Conservation (phyloP, 2,113 vertebrate species). For the Actenoides lindsayi region DNA sequence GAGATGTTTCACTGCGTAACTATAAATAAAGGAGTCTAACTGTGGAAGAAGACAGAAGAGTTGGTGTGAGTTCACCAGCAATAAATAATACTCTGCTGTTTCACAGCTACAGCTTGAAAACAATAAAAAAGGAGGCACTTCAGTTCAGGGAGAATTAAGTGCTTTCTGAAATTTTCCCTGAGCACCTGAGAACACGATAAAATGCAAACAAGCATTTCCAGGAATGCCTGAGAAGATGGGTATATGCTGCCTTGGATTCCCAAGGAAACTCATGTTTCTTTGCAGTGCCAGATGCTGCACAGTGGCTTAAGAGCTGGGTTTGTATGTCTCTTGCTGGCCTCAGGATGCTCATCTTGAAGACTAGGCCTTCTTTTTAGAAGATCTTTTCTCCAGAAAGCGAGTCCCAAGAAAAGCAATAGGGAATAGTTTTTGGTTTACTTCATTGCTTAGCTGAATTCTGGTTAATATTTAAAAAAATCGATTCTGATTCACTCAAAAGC, state of each 20-base stretch:
- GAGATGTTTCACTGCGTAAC: not conserved
- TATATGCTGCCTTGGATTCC: not conserved
- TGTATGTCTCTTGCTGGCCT: not conserved
- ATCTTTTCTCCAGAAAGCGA: not conserved
- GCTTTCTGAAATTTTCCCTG: not conserved
- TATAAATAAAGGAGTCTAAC: not conserved
- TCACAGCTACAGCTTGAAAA: not conserved
- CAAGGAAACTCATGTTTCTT: not conserved
- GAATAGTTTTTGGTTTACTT: not conserved
- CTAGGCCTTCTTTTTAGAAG: not conserved
- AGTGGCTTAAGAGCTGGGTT: not conserved
- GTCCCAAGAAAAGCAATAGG: not conserved
- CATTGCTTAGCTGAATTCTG: not conserved
- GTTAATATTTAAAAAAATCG: not conserved
- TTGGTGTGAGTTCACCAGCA: not conserved
- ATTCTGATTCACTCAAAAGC: not conserved
- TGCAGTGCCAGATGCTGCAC: fast-evolving
- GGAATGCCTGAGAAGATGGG: not conserved
- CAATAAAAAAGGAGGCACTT: not conserved
- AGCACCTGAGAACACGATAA: not conserved
- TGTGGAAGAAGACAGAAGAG: not conserved
- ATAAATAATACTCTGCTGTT: not conserved
- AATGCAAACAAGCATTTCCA: not conserved
- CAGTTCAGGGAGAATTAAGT: not conserved
- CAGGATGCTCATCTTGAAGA: not conserved